phyloP scores from a whole-genome alignment of 1,140 invertebrate genomes.

The Trypoxylus dichotomus region DNA sequence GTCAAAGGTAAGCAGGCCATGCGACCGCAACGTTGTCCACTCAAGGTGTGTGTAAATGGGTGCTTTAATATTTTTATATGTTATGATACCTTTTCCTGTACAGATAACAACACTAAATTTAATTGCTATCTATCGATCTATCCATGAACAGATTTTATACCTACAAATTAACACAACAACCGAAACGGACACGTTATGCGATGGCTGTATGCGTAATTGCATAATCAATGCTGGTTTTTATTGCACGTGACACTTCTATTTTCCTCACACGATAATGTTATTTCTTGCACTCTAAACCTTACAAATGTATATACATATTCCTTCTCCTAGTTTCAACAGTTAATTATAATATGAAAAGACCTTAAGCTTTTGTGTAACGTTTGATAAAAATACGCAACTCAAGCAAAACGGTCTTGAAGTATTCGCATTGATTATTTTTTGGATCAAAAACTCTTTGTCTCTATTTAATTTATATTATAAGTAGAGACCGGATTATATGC shows the following conservation, averaged over 20 bases:
- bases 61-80: constrained; percentile 38
- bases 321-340: no score
- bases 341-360: no score
- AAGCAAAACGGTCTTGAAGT: no score
- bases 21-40: constrained; percentile 54
- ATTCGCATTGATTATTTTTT: no score
- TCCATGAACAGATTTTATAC: neutral
- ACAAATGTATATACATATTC: neutral
- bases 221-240: neutral
- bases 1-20: constrained; percentile 66
- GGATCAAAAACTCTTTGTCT: no score
- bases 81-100: constrained; percentile 6
- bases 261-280: neutral
- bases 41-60: constrained; percentile 55
- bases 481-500: no score
- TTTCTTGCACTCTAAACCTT: neutral
- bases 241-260: neutral
- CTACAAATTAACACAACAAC: neutral
- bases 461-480: no score
- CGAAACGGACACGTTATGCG: neutral
- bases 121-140: neutral
- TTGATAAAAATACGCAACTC: no score
- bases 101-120: neutral
- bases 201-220: constrained; percentile 5
- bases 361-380: no score